Base-by-base conservation (phyloP, 2,888 invertebrate genomes). In the Chironomus tentans region DNA sequence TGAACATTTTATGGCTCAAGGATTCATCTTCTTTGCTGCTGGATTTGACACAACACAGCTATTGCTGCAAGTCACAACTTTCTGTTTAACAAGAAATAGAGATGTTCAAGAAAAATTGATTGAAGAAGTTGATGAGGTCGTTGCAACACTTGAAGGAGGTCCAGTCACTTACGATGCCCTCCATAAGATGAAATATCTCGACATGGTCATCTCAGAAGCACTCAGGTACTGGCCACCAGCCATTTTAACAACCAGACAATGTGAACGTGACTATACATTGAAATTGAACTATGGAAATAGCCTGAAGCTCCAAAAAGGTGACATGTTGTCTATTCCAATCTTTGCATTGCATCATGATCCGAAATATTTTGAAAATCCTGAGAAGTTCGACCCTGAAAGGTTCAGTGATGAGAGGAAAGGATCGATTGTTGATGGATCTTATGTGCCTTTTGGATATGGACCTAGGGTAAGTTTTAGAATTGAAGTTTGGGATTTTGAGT, bases 1-100 rank as follows among this genome's bases (percentile, higher is more conserved):
- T 0, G 0, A 76, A 78, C 88, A 88, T 76, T 83, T 89, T 13
- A 85, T 87, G 0, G 87, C 88, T 0, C 89, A 89, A 81, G 86
- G 85, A 21, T 77, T 87, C 2, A 78, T 86, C 1, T 87, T 80
- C 82, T 86, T 86, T 80, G 80, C 86, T 2, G 87, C 85, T 38
- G 18, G 18, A 10, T 21, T 18, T 12, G 12, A 21, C 12, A 65
- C 18, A 21, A 21, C 65, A 13, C 5, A 21, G 2, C 12, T 21
- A 4, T 24, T 22, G 12, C 24, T 65, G 0, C 65, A 65, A 13
- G 22, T 65, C 4, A 65, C 21, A 22, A 21, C 12, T 13, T 65
- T 21, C 12, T 18, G 21, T 7, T 12, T 65, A 22, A 22, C 74
- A n/a, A 18, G n/a, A 4, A 47, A 74, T 48, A 46, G 5, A 6